Evolutionary conservation across 23 tunicate species (phyloP).

Genomic region (Trididemnum nubilum): DNA sequence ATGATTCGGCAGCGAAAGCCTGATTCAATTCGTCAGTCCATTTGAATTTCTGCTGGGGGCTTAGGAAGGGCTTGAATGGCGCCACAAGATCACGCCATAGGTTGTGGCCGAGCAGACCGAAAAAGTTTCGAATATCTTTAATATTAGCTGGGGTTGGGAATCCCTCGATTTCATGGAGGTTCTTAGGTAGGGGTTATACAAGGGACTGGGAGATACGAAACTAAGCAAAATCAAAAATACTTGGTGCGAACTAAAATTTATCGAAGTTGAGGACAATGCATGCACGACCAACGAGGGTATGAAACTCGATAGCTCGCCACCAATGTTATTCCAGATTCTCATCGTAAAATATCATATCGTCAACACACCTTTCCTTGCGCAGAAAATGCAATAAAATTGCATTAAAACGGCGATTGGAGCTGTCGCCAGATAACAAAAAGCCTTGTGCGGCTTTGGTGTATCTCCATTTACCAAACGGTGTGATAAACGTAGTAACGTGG

Average conservation of each 20-base stretch:
- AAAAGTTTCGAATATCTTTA: slow-evolving; percentile 22
- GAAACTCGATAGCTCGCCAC: slow-evolving; percentile 10
- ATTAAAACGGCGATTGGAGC: slow-evolving; percentile 33
- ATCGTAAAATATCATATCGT: slow-evolving; percentile 28
- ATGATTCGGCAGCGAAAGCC: not conserved
- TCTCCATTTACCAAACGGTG: slow-evolving; percentile 18
- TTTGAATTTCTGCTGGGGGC: not conserved
- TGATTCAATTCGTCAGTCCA: slow-evolving; percentile 1
- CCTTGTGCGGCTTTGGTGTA: slow-evolving; percentile 31
- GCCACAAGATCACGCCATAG: not conserved
- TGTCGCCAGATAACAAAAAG: slow-evolving; percentile 26
- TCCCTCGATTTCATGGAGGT: not conserved
- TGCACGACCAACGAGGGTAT: not conserved
- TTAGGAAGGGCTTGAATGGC: slow-evolving; percentile 14
- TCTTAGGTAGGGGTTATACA: slow-evolving; percentile 19
- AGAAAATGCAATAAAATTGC: slow-evolving; percentile 13
- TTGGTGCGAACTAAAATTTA: slow-evolving; percentile 16
- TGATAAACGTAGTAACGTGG: slow-evolving; percentile 24
- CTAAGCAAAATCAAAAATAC: slow-evolving; percentile 7
- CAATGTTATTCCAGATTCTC: slow-evolving; percentile 5
- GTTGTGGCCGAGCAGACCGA: slow-evolving; percentile 25
- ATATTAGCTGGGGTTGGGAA: not conserved
- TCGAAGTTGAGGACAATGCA: not conserved
- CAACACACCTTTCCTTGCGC: slow-evolving; percentile 30
- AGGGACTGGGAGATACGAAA: slow-evolving; percentile 1